Percentiles rank a stretch among this genome's conserved stretches.
Evolutionary conservation across 2,888 invertebrate genomes (phyloP).

Genomic region (Patella depressa): DNA sequence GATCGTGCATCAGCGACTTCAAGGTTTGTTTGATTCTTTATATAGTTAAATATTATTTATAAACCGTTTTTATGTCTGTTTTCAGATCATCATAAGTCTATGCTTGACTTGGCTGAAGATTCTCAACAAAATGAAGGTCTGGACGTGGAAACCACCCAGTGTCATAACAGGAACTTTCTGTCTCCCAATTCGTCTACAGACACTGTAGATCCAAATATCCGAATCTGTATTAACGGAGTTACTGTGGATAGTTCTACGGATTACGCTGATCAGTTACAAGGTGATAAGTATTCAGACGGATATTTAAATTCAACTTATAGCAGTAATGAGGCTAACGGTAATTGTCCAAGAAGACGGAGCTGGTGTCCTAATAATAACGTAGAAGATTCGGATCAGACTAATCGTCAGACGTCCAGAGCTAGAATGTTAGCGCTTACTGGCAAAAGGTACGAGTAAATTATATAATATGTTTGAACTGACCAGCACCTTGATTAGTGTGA

Average conservation of each 20-base stretch:
- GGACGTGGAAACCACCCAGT: not conserved
- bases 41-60: no score
- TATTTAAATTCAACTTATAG: constrained; percentile 16
- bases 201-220: constrained; percentile 44
- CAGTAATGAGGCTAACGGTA: constrained; percentile 7
- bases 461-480: not conserved
- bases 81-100: constrained; percentile 62
- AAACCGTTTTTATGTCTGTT: not conserved
- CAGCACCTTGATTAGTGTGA: not conserved
- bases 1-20: no score
- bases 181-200: constrained; percentile 27
- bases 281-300: constrained; percentile 25
- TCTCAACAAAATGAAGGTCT: constrained; percentile 26
- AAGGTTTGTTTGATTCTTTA: no score
- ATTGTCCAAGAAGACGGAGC: constrained; percentile 44
- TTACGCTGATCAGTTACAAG: constrained; percentile 39
- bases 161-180: constrained; percentile 21
- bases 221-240: constrained; percentile 65
- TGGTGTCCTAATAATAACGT: constrained; percentile 50
- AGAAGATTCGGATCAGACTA: constrained; percentile 8
- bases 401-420: constrained; percentile 24
- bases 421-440: constrained; percentile 38
- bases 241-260: constrained; percentile 60
- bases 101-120: constrained; percentile 62
- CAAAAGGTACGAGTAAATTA: constrained; percentile 30